Percentiles rank a stretch among this genome's conserved stretches.
These are phyloP conservation scores for Drosophila pseudotalamancana DNA, from an alignment of 2,888 invertebrate genomes.

Conservation along the genomic window DNA sequence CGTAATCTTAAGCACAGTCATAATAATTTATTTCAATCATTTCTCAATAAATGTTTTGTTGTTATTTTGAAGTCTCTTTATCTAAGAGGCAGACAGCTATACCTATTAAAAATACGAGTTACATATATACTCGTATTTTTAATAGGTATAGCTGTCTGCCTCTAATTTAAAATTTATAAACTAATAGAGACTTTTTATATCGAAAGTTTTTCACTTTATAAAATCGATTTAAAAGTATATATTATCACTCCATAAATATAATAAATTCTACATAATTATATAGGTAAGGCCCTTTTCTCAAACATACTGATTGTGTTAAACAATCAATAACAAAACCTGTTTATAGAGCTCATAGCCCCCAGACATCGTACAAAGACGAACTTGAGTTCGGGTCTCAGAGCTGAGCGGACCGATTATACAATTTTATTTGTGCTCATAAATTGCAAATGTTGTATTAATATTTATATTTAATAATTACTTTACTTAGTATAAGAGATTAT, in stretches of 20 bases:
- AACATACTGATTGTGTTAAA: not conserved
- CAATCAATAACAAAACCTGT: conserved; percentile 47
- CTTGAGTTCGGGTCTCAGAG: conserved; percentile 20
- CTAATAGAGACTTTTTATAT: too few relatives aligned
- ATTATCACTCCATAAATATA: too few relatives aligned
- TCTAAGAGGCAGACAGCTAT: not conserved
- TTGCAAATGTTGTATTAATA: conserved; percentile 13
- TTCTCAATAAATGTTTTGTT: conserved; percentile 2
- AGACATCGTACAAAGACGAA: conserved; percentile 11
- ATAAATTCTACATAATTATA: conserved; percentile 27
- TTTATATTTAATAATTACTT: conserved; percentile 10
- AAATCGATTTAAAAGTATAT: too few relatives aligned
- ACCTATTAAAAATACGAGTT: not conserved
- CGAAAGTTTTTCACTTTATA: too few relatives aligned
- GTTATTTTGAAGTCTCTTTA: not conserved
- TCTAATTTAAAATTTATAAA: not conserved
- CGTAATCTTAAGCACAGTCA: not conserved
- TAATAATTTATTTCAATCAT: conserved; percentile 41
- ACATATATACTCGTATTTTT: not conserved
- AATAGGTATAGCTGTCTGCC: not conserved
- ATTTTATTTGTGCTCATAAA: conserved; percentile 10
- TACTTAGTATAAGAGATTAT: not conserved
- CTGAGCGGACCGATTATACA: not conserved
- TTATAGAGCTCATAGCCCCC: conserved; percentile 14
- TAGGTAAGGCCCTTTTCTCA: not conserved